Evolutionary conservation across 2,888 invertebrate species (phyloP), one percentile per base, ranked within the genome.

Genomic region (Hirudinaria manillensis): DNA sequence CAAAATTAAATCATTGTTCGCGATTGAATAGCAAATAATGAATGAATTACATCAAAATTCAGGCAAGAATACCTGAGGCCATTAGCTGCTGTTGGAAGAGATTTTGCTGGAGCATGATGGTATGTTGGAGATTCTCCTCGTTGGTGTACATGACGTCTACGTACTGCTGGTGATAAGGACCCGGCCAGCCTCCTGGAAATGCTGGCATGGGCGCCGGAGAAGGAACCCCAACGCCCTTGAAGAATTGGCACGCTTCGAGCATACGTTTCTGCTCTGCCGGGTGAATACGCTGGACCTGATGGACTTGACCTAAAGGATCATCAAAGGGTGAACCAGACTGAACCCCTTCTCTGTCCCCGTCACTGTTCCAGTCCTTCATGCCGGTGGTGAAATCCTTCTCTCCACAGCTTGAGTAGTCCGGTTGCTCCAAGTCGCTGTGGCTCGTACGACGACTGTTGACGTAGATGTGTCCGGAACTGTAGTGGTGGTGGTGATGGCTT

Each of bases 141-240:
- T 90, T 90, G 24, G 90, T 90, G 85, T 90, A 90, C 89, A 90
- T 90, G 0, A 90, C 89, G 76, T 89, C 89, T 0, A 89, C 87
- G 74, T 83, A 84, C 75, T 83, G 82, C 78, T 83, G 82, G 78
- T 85, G 84, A 67, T 84, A 78, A 68, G 24, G 61, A 10, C 61
- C 61, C 2, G 29, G n/a, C 61, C 24, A 27, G 2, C 61, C 61
- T 16, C 24, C 24, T 1, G 61, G 29, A 36, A 29, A 29, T 19
- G n/a, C 36, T 10, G 68, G 68, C n/a, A 34, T 13, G 68, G 36
- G 36, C 2, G 68, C 68, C 1, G 68, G 68, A 32, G 68, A n/a
- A 6, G 36, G 68, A 2, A 68, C 68, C n/a, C n/a, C 68, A 34
- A 68, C 27, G 32, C 68, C 68, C 24, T 61, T 61, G 24, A 61